Evolutionary conservation across 2,113 vertebrate genomes (phyloP).

Genomic region (Loxodonta africana): DNA sequence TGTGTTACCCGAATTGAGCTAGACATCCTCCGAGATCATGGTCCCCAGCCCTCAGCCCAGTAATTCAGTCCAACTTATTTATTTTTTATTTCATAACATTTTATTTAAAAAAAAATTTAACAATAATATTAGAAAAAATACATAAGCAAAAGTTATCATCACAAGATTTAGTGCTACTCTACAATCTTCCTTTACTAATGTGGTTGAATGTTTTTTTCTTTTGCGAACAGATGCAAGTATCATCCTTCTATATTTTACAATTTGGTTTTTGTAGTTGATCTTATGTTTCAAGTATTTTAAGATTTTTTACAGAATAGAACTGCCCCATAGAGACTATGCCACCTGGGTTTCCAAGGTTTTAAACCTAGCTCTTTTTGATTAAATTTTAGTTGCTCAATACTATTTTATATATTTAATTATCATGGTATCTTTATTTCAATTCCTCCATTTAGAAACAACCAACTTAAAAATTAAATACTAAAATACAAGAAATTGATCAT

Average conservation of each 20-base stretch:
- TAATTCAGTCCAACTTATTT: neutral
- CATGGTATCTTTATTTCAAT: neutral
- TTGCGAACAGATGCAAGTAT: neutral
- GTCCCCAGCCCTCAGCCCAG: too few relatives aligned
- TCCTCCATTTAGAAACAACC: neutral
- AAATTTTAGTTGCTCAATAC: constrained; percentile 17
- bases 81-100: neutral
- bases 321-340: too few relatives aligned
- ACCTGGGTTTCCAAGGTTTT: neutral
- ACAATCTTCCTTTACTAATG: neutral
- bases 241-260: neutral
- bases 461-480: constrained; percentile 4
- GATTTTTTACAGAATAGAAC: neutral
- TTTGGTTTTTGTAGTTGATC: constrained; percentile 24
- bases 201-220: neutral
- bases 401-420: neutral
- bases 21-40: too few relatives aligned
- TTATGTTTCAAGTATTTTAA: constrained; percentile 40
- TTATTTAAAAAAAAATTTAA: neutral
- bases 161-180: neutral
- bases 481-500: neutral
- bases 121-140: neutral
- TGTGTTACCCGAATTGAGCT: too few relatives aligned
- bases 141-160: neutral
- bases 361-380: constrained; percentile 2